phyloP scores from a whole-genome alignment of 2,113 vertebrate species.

The Campylomormyrus tamandua region DNA sequence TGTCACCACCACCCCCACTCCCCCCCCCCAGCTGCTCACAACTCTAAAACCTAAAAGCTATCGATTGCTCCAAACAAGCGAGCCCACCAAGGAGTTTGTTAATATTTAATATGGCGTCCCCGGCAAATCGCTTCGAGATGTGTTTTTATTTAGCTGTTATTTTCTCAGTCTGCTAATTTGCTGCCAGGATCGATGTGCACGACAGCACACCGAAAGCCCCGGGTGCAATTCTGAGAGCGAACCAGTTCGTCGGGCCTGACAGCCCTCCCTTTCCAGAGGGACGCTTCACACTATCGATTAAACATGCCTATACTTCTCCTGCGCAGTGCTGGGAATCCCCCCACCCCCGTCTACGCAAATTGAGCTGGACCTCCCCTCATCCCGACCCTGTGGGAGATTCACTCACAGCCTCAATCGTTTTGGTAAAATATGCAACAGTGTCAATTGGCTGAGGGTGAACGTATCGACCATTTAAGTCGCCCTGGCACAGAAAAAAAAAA shows the following conservation, averaged over 20 bases:
- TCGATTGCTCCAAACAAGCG: constrained; percentile 15
- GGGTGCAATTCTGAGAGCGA: neutral
- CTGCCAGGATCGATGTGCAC: constrained; percentile 1
- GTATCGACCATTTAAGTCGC: neutral
- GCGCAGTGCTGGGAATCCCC: neutral
- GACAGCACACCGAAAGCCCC: neutral
- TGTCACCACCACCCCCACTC: neutral
- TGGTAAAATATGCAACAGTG: neutral
- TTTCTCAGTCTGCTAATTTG: constrained; percentile 19
- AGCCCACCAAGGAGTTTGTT: neutral
- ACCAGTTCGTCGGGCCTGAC: neutral
- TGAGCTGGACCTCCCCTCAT: neutral
- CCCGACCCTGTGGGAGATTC: neutral
- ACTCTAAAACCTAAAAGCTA: constrained; percentile 22
- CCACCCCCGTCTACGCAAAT: neutral
- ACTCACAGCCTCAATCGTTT: neutral
- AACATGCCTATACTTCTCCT: neutral
- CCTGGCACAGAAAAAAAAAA: neutral
- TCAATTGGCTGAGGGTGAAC: neutral
- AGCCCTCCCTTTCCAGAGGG: neutral
- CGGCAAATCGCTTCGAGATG: constrained; percentile 15
- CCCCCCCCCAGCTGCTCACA: neutral
- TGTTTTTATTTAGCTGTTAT: constrained; percentile 23
- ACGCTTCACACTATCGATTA: constrained; percentile 6
- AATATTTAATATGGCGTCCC: constrained; percentile 20